phyloP scores from a whole-genome alignment of 53 echinoderm and acorn worm species.

The Luidia sarsii region DNA sequence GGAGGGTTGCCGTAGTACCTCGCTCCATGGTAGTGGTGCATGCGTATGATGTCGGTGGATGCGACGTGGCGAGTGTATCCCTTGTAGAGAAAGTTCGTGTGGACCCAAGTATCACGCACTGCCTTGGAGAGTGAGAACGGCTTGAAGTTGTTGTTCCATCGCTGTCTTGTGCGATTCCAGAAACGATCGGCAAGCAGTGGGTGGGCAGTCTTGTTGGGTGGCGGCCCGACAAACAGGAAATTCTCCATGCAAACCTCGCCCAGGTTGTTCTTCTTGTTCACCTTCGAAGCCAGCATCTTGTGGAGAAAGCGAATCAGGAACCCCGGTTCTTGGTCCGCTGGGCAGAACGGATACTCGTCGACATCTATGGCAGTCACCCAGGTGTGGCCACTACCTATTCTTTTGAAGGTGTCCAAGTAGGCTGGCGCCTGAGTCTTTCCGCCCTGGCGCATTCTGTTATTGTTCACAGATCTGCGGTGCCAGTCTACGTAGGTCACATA shows the following conservation, averaged over 20 bases:
- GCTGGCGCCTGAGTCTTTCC: constrained; percentile 8
- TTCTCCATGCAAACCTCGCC: constrained; percentile 21
- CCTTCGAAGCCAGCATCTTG: background rate
- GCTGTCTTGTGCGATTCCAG: background rate
- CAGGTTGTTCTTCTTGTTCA: no score
- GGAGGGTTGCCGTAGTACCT: background rate
- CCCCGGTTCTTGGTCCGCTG: background rate
- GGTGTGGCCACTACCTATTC: background rate
- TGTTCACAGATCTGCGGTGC: constrained; percentile 9
- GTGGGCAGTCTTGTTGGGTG: background rate
- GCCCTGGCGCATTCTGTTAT: no score
- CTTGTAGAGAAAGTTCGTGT: background rate
- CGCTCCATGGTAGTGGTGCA: constrained; percentile 23
- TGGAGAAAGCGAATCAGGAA: constrained; percentile 3
- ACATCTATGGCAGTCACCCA: constrained; percentile 31
- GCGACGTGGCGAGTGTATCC: background rate
- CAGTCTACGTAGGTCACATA: no score
- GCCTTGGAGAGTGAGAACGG: constrained; percentile 20
- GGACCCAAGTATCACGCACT: background rate
- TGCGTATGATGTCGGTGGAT: background rate
- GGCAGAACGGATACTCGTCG: constrained; percentile 26
- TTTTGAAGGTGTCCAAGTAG: background rate
- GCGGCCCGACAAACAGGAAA: constrained; percentile 16
- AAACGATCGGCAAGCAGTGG: constrained; percentile 3
- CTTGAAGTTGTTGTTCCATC: constrained; percentile 2